A percentile compares a stretch with the other conserved stretches of the same genome.
phyloP scores from a whole-genome alignment of 2,797 vertebrate species.

The Neoniphon sammara region DNA sequence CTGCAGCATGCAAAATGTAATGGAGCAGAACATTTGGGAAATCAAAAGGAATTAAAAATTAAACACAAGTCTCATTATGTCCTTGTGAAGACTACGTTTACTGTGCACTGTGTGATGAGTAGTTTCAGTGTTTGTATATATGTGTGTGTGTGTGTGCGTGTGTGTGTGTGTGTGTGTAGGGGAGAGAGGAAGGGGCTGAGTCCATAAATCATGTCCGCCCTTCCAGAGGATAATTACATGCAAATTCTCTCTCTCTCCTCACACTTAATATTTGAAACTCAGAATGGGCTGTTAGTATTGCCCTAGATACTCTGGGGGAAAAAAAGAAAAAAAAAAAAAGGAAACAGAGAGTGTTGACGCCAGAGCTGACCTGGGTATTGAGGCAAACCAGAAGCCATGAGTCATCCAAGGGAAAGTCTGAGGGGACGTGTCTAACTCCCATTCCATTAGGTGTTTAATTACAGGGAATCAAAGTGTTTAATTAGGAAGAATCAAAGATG shows the following conservation, averaged over 20 bases:
- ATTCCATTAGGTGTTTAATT: constrained; percentile 83
- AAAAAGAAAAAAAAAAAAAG: background rate
- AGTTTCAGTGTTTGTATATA: constrained; percentile 27
- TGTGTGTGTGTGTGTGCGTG: background rate
- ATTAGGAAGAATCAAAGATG: constrained; percentile 81
- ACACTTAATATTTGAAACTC: constrained; percentile 48
- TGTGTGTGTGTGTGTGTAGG: constrained; percentile 18
- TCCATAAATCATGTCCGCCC: constrained; percentile 53
- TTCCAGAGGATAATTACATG: constrained; percentile 68
- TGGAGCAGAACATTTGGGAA: constrained; percentile 43
- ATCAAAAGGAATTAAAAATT: constrained; percentile 48
- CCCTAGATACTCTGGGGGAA: constrained; percentile 29
- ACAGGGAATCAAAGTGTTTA: constrained; percentile 84
- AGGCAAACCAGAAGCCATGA: constrained; percentile 50
- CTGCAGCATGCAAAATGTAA: constrained; percentile 24
- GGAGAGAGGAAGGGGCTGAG: constrained; percentile 13
- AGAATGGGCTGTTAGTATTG: constrained; percentile 45
- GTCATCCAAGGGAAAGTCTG: constrained; percentile 66
- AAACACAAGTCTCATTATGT: constrained; percentile 45
- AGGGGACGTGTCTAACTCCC: constrained; percentile 71
- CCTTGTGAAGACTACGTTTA: constrained; percentile 29
- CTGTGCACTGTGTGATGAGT: constrained; percentile 29
- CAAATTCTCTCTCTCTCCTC: constrained; percentile 58
- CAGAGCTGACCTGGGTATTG: constrained; percentile 51
- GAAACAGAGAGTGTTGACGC: constrained; percentile 38